phyloP scores from a whole-genome alignment of 1,140 invertebrate species.

The Drosophila pseudoobscura region DNA sequence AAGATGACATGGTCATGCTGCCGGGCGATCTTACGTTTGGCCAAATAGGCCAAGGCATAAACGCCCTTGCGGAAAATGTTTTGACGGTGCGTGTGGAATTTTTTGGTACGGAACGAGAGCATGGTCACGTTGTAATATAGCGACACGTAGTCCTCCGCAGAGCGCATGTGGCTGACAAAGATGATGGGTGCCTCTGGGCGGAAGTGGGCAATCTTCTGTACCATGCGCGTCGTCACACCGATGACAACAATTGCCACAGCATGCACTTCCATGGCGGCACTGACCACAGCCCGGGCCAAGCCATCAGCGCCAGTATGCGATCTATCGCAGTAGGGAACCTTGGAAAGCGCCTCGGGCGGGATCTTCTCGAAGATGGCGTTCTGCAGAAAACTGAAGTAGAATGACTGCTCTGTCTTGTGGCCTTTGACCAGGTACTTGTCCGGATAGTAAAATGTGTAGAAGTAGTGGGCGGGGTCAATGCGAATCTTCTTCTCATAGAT shows the following conservation, averaged over 20 bases:
- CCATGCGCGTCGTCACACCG: constrained; percentile 67
- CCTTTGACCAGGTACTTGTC: constrained; percentile 66
- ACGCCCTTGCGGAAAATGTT: constrained; percentile 47
- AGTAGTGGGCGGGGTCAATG: constrained; percentile 60
- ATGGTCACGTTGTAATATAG: constrained; percentile 67
- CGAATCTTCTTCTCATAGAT: constrained; percentile 52
- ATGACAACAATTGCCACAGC: constrained; percentile 66
- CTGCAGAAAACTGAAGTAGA: constrained; percentile 59
- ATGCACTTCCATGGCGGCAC: constrained; percentile 61
- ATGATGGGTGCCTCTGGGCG: constrained; percentile 61
- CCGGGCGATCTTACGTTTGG: constrained; percentile 36
- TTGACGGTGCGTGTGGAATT: constrained; percentile 24
- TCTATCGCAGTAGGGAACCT: constrained; percentile 54
- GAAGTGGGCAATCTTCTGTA: constrained; percentile 73
- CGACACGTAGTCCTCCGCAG: constrained; percentile 65
- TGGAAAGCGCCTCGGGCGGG: constrained; percentile 23
- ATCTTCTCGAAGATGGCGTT: constrained; percentile 61
- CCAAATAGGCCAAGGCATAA: constrained; percentile 58
- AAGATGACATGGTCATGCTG: constrained; percentile 53
- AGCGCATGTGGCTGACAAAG: constrained; percentile 69
- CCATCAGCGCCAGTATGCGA: constrained; percentile 71
- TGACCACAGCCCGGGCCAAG: constrained; percentile 53
- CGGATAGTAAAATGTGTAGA: constrained; percentile 69
- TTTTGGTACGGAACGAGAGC: constrained; percentile 47
- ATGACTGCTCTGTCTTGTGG: background rate